These are phyloP conservation scores for Glandiceps talaboti DNA, from an alignment of 53 echinoderm and acorn worm species.

Conservation along the genomic window DNA sequence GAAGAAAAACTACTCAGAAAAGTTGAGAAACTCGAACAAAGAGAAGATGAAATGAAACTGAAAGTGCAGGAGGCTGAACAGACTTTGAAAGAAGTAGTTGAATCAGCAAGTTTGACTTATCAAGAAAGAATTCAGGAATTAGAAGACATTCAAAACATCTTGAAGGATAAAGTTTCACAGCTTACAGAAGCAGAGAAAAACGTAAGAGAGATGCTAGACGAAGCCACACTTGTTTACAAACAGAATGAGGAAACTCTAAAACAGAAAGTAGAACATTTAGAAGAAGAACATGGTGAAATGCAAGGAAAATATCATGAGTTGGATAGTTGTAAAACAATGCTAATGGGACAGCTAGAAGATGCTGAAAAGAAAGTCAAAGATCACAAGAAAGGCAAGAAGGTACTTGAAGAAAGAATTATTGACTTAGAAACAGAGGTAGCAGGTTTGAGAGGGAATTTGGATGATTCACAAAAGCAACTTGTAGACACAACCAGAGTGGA, in stretches of 20 bases:
- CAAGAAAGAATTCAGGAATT: conserved; percentile 13
- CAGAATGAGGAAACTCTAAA: neutral
- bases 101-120: neutral
- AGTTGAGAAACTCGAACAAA: conserved; percentile 41
- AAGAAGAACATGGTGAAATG: neutral
- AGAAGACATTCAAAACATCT: conserved; percentile 62
- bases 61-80: neutral
- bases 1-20: conserved; percentile 64
- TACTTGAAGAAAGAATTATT: conserved; percentile 40
- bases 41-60: conserved; percentile 25
- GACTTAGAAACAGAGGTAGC: conserved; percentile 45
- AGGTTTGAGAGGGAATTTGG: conserved; percentile 48
- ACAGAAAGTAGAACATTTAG: neutral
- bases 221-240: neutral
- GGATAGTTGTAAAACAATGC: neutral
- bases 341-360: neutral
- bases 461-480: conserved; percentile 45
- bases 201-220: neutral
- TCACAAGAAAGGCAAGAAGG: conserved; percentile 25
- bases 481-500: conserved; percentile 61
- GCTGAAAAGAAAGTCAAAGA: neutral
- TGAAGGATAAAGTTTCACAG: conserved; percentile 72
- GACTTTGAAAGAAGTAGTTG: too few relatives aligned
- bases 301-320: neutral
- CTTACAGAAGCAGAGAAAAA: neutral